Evolutionary conservation across 2,797 vertebrate genomes (phyloP).

Genomic region (Platalea minor): DNA sequence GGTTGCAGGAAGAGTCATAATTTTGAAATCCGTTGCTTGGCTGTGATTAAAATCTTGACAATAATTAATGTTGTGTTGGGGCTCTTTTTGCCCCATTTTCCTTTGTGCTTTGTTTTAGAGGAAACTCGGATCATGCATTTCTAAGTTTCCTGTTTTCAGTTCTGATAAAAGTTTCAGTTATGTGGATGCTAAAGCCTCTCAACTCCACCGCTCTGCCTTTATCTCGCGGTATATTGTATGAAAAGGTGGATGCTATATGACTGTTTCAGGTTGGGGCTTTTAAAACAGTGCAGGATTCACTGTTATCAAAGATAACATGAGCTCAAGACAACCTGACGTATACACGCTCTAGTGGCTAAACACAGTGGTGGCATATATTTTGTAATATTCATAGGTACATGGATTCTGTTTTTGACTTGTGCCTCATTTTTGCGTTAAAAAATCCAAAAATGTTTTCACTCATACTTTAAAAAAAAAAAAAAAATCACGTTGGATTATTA

Average conservation of each 20-base stretch:
- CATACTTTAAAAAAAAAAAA: neutral
- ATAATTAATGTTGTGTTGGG: neutral
- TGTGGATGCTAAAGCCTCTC: neutral
- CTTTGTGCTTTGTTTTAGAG: neutral
- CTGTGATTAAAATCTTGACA: conserved; percentile 13
- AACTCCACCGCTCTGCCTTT: neutral
- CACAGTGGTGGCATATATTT: neutral
- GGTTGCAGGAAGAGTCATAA: neutral
- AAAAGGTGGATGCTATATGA: neutral
- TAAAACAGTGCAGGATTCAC: neutral
- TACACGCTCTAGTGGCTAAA: neutral
- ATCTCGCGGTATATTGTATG: neutral
- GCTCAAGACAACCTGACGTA: neutral
- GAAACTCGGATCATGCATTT: neutral
- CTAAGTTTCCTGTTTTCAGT: neutral
- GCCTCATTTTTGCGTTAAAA: neutral
- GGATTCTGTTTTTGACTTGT: neutral
- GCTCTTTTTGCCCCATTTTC: neutral
- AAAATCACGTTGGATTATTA: neutral
- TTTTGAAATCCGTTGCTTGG: neutral
- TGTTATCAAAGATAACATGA: neutral
- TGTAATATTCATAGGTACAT: neutral
- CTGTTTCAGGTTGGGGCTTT: neutral
- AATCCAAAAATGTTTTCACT: neutral
- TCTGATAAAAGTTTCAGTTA: neutral